A percentile compares a stretch with the other conserved stretches of the same genome.
Evolutionary conservation across 2,888 invertebrate species (phyloP).

Genomic region (Syritta pipiens): DNA sequence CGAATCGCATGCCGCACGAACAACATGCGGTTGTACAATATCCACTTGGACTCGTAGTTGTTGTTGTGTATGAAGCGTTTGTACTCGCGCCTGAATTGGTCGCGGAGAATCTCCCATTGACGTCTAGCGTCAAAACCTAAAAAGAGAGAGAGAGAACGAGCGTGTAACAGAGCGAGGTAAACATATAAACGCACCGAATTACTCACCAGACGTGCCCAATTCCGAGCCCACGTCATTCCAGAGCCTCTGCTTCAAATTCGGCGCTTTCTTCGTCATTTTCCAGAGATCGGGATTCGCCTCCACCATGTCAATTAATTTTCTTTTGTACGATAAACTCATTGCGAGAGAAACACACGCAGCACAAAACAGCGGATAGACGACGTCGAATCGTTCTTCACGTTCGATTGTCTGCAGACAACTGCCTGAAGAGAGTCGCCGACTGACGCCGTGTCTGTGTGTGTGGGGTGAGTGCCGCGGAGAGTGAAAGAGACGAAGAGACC

Average conservation of each 20-base stretch:
- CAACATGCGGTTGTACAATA: slow-evolving; percentile 70
- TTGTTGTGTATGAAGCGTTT: slow-evolving; percentile 67
- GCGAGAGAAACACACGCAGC: neutral
- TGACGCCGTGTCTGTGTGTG: neutral
- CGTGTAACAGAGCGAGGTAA: no score
- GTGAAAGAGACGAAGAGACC: neutral
- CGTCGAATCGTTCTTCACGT: neutral
- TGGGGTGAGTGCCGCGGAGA: neutral
- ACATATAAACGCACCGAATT: neutral
- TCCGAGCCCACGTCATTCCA: slow-evolving; percentile 34
- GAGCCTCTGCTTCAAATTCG: slow-evolving; percentile 23
- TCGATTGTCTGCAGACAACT: slow-evolving; percentile 26
- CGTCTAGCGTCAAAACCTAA: slow-evolving; percentile 69
- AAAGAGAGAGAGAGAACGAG: neutral
- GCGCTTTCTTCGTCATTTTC: slow-evolving; percentile 16
- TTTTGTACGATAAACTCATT: slow-evolving; percentile 13
- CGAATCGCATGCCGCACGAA: slow-evolving; percentile 66
- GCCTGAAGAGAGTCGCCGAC: neutral
- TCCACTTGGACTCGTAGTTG: slow-evolving; percentile 69
- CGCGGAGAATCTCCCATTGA: slow-evolving; percentile 72
- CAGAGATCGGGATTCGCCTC: slow-evolving; percentile 23
- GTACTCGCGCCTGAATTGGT: slow-evolving; percentile 71
- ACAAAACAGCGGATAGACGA: neutral
- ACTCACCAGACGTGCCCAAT: slow-evolving; percentile 40
- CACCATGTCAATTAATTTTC: slow-evolving; percentile 40